A percentile compares a stretch with the other conserved stretches of the same genome.
phyloP scores from a whole-genome alignment of 2,888 invertebrate species.

The Stictocephala bisonia region DNA sequence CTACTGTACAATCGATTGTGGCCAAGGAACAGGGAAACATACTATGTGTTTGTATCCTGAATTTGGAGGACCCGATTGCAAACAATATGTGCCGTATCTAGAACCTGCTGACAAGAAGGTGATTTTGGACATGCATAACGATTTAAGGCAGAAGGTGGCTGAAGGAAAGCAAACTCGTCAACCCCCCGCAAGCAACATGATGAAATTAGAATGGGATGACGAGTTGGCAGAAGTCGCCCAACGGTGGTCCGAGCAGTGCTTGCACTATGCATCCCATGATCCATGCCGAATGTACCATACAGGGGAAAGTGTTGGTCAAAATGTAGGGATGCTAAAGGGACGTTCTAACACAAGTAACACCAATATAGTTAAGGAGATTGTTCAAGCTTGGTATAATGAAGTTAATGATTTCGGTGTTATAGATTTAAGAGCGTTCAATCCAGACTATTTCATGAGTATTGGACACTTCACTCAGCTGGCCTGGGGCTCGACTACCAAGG shows the following conservation, averaged over 20 bases:
- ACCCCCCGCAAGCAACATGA: conserved; percentile 3
- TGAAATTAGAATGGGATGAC: not conserved
- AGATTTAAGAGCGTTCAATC: too few relatives aligned
- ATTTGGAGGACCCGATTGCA: not conserved
- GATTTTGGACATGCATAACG: not conserved
- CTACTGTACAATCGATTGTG: too few relatives aligned
- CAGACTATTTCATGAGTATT: too few relatives aligned
- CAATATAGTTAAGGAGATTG: not conserved
- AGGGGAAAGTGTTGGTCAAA: not conserved
- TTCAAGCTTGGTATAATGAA: not conserved
- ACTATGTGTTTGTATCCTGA: conserved; percentile 7
- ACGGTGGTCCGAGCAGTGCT: not conserved
- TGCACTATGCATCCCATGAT: not conserved
- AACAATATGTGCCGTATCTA: too few relatives aligned
- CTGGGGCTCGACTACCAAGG: not conserved
- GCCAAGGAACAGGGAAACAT: too few relatives aligned
- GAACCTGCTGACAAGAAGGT: not conserved
- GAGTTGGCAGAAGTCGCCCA: conserved; percentile 2
- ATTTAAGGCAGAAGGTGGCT: not conserved
- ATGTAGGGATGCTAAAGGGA: not conserved
- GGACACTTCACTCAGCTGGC: not conserved
- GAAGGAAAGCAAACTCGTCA: not conserved
- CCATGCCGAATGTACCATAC: not conserved
- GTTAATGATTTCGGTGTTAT: too few relatives aligned
- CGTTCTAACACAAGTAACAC: not conserved